Evolutionary conservation across 2,888 invertebrate species (phyloP), one percentile per base, ranked within the genome.

Genomic region (Ptycholaimellus sp.): DNA sequence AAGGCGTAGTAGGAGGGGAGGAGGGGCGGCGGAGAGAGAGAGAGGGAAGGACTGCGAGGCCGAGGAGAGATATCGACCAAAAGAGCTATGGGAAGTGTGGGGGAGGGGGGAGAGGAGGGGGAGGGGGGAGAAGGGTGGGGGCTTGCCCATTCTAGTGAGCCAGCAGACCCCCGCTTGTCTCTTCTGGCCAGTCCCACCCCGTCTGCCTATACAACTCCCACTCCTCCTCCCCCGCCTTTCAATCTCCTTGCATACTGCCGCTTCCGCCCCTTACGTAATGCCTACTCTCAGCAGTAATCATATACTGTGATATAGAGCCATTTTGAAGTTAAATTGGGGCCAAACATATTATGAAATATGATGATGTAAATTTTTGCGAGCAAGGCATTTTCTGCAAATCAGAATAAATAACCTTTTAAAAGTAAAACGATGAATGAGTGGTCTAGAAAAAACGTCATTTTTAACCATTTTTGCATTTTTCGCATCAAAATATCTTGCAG

Each of bases 1-100:
- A 33, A 33, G n/a, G 13, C 19, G 17, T 7, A 19, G 2, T 25
- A 37, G 39, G 39, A 31, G 36, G 32, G 36, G 35, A 39, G 35
- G 23, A 33, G 37, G 36, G 35, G 37, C 40, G 30, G 28, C 20
- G 30, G 28, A 25, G 35, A 36, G 28, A n/a, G 28, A 16, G 18
- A 16, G 35, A 30, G 35, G 33, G 17, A 30, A 29, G 30, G 21
- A 39, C 31, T 32, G 37, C 34, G 31, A 40, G 32, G 16, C 31
- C 18, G 23, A 33, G 35, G n/a, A 2, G 29, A 3, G 21, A 9
- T 5, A 13, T 14, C 3, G 22, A 14, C 18, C 9, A 19, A 34
- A 18, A 21, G n/a, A 22, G 14, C 22, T 13, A 34, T 23, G 20
- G 14, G 16, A 9, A 3, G 16, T 11, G 2, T 23, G 16, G 25